Base-by-base conservation (phyloP, 2,888 invertebrate species). In the Holacanthella duospinosa region DNA sequence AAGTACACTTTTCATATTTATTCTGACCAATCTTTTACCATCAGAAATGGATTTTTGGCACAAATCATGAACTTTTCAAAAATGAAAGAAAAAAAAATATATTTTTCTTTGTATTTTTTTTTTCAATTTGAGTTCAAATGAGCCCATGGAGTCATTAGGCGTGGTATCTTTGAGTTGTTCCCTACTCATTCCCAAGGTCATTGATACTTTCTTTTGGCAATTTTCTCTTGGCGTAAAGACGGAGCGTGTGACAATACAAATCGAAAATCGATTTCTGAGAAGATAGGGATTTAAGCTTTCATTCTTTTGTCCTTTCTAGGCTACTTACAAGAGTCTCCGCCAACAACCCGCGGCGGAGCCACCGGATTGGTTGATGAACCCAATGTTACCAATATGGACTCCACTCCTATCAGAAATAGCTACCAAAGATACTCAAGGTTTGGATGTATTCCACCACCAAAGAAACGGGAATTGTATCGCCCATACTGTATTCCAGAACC, bases 391-490 rank as follows among this genome's bases (percentile, higher is more conserved):
- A 70, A 70, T 62, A 71, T 70, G 71, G 72, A 70, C 64, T 64
- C 65, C 67, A 69, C 57, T 53, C 62, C 36, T 65, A 44, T 48
- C 9, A 36, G 36, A 36, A 36, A 6, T 9, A 36, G 9, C 16
- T 36, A 6, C 6, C 6, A 16, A 9, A 6, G 36, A 6, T 64
- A 48, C 24, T 29, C 29, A 19, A 36, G 61, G 43, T 63, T 61
- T 29, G 69, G 69, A 43, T 71, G 70, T 55, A 60, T 72, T 64
- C 79, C 91, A 75, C 91, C 92, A 68, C 91, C 91, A 2, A 91
- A 91, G 78, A 91, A 91, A 78, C 90, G 91, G 78, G 91, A 92
- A 78, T 89, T 92, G 74, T 92, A 91, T 78, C 82, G 91, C 67
- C 92, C 92, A 0, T 92, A 92, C 79, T 90, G 71, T 48, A 64